Conservation (phyloP, 1,140 invertebrate species). For the Prorops nasuta region DNA sequence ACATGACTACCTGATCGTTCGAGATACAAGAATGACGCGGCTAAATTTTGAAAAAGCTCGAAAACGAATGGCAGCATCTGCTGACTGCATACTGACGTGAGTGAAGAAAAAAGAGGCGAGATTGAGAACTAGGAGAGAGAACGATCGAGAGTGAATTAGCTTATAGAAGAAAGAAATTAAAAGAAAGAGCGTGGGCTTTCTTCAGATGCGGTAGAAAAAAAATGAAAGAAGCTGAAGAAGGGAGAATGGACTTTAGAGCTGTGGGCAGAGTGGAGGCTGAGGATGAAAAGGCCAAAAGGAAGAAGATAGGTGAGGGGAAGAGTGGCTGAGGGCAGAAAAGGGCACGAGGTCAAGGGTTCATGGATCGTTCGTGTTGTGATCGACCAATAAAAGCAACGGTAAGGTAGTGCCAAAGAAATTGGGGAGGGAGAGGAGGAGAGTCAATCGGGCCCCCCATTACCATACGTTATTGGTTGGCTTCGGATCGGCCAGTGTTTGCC, state of each 20-base stretch:
- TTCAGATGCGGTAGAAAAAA: not conserved
- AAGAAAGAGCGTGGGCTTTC: not conserved
- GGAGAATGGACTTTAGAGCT: not conserved
- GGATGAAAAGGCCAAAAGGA: not conserved
- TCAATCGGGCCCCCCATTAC: constrained; percentile 48
- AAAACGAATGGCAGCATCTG: no score
- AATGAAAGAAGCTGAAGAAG: not conserved
- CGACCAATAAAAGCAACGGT: constrained; percentile 30
- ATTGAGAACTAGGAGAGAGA: no score
- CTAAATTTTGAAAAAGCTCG: no score
- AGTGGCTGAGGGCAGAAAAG: constrained; percentile 15
- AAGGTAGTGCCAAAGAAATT: constrained; percentile 11
- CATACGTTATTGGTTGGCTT: constrained; percentile 47
- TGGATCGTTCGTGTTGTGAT: constrained; percentile 34
- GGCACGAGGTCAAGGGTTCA: constrained; percentile 24
- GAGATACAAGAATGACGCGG: no score
- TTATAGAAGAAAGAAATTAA: not conserved
- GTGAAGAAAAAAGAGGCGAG: no score
- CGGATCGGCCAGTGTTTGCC: constrained; percentile 46
- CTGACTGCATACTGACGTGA: no score
- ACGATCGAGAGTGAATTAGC: not conserved
- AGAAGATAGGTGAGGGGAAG: constrained; percentile 3
- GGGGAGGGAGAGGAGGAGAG: constrained; percentile 29
- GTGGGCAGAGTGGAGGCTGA: not conserved
- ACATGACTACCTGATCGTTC: no score